Evolutionary conservation across 2,888 invertebrate genomes (phyloP).

Genomic region (Junonia oenone): DNA sequence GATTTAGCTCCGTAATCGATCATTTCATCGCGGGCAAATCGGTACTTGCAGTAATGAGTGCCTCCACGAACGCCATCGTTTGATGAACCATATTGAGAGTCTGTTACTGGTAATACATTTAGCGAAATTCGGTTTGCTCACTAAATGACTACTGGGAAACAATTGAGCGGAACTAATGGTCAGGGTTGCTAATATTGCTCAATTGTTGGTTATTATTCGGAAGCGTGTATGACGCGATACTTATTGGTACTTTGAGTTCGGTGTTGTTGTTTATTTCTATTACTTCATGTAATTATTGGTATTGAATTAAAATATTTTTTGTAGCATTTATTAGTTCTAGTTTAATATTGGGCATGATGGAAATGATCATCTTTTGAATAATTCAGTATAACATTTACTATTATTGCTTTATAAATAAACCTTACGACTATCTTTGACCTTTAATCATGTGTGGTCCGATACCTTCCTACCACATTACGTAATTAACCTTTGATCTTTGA

Average conservation of each 20-base stretch:
- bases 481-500: slow-evolving; percentile 14
- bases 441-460: slow-evolving; percentile 1
- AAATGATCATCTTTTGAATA: no score
- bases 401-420: not conserved
- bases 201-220: slow-evolving; percentile 44
- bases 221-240: slow-evolving; percentile 48
- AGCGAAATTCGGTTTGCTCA: slow-evolving; percentile 53
- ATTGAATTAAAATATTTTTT: no score
- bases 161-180: slow-evolving; percentile 45
- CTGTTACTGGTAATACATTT: slow-evolving; percentile 46
- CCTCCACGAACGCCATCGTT: slow-evolving; percentile 57
- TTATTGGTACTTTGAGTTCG: slow-evolving; percentile 26
- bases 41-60: slow-evolving; percentile 49
- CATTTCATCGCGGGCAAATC: slow-evolving; percentile 45
- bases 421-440: not conserved
- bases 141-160: slow-evolving; percentile 53
- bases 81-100: slow-evolving; percentile 53
- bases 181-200: slow-evolving; percentile 28
- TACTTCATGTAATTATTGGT: not conserved
- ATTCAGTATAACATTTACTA: not conserved
- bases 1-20: slow-evolving; percentile 57
- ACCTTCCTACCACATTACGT: not conserved
- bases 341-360: no score
- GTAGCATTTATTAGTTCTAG: no score
- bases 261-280: no score